Base-by-base conservation (phyloP, 2,888 invertebrate genomes). In the Junonia oenone region DNA sequence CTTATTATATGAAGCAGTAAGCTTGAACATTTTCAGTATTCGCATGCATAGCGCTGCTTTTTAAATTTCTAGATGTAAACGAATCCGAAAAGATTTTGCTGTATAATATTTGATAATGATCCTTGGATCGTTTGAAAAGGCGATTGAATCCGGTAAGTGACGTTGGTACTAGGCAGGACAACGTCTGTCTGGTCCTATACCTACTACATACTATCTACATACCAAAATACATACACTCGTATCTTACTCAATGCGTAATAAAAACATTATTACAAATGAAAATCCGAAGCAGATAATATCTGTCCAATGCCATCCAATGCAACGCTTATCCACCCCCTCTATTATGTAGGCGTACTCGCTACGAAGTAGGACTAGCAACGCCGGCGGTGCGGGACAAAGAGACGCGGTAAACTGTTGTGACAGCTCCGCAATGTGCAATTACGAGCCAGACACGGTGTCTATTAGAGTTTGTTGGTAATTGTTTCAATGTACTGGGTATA, bases 321-420 rank as follows among this genome's bases (percentile, higher is more conserved):
- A 26, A 2, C 19, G 26, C n/a, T 43, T 26, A 43, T 26, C 26
- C 22, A 22, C 6, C 38, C 11, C 11, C n/a, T 17, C 11, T 19
- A 43, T 43, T 38, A 31, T 40, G 46, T 38, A 51, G 50, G 49
- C 35, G n/a, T n/a, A 47, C 33, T 22, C 38, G 15, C 17, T 17
- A 22, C 13, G 26, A 37, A 58, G 43, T 61, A 52, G 58, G 43
- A 37, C 50, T 37, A 45, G 53, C 43, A 35, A 19, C 50, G 38
- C 31, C 13, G 47, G 37, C n/a, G 13, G 17, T 37, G 37, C 27
- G 55, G 52, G 15, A 40, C 19, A 60, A 60, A 51, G 55, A 46
- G 51, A 57, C 48, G 51, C 62, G 58, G 60, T 62, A 56, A 64
- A 63, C 58, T 64, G 61, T 61, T 59, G 58, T 61, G 63, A 58